Percentiles rank a stretch among this genome's conserved stretches.
These are phyloP conservation scores for Enteromius afrohamiltoni DNA, from an alignment of 2,797 vertebrate genomes.

Conservation along the genomic window DNA sequence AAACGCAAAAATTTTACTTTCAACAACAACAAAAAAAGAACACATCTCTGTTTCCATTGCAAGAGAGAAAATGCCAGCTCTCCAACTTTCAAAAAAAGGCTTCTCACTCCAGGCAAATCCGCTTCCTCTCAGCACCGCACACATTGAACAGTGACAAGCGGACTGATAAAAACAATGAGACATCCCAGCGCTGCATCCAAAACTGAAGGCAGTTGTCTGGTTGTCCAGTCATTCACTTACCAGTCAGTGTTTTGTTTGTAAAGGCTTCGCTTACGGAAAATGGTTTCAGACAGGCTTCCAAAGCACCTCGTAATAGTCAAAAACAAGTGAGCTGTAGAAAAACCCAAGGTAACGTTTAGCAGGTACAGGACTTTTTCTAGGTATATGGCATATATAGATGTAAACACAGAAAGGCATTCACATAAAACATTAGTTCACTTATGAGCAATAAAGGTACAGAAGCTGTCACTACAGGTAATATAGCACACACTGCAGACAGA, in stretches of 20 bases:
- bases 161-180: conserved; percentile 9
- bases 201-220: not conserved
- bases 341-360: not conserved
- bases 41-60: not conserved
- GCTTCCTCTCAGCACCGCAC: conserved; percentile 5
- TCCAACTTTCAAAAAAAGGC: not conserved
- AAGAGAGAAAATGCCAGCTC: not conserved
- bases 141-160: not conserved
- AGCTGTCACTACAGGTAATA: not conserved
- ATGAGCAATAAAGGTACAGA: not conserved
- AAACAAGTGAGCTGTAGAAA: not conserved
- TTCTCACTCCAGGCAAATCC: not conserved
- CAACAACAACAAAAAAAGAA: not conserved
- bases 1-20: not conserved
- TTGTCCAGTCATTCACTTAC: conserved; percentile 13
- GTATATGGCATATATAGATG: not conserved
- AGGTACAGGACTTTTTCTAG: not conserved
- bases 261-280: not conserved
- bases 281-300: conserved; percentile 1
- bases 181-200: not conserved
- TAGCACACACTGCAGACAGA: not conserved
- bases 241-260: not conserved
- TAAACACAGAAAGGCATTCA: not conserved
- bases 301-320: not conserved
- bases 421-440: not conserved